These are phyloP conservation scores for Nymphalis io DNA, from an alignment of 1,140 invertebrate species.

Conservation along the genomic window DNA sequence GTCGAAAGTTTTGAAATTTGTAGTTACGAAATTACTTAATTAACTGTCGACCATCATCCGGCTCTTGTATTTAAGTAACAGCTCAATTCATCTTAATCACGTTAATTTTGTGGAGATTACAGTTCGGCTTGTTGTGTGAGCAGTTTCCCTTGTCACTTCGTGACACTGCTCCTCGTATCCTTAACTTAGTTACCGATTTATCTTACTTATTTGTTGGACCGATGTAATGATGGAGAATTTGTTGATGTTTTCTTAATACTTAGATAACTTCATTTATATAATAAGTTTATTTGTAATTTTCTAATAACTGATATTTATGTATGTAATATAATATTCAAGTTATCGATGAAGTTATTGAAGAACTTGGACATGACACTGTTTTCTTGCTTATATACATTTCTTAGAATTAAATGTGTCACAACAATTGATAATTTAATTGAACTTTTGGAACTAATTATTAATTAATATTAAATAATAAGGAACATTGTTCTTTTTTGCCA, in stretches of 20 bases:
- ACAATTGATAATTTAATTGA: no score
- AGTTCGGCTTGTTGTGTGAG: constrained; percentile 46
- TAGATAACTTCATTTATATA: constrained; percentile 6
- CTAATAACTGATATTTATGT: background rate
- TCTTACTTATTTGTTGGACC: constrained; percentile 48
- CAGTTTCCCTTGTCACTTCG: constrained; percentile 50
- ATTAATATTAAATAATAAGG: no score
- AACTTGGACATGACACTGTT: no score
- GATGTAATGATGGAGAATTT: constrained; percentile 39
- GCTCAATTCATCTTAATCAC: constrained; percentile 51
- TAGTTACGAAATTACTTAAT: constrained; percentile 33
- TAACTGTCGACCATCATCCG: constrained; percentile 31
- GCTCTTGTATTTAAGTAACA: constrained; percentile 36
- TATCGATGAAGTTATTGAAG: no score
- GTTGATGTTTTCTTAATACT: constrained; percentile 27
- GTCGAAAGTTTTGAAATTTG: constrained; percentile 24
- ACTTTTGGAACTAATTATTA: no score
- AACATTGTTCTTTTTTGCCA: no score
- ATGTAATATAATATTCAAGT: no score
- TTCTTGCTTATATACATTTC: no score
- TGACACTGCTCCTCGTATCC: constrained; percentile 44
- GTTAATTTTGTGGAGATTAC: constrained; percentile 51
- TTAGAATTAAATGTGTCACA: no score
- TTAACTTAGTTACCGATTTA: constrained; percentile 52
- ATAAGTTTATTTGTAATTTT: background rate